Percentiles rank a stretch among this genome's conserved stretches.
Evolutionary conservation across 2,888 invertebrate species (phyloP).

Genomic region (Oeneis ivallda): DNA sequence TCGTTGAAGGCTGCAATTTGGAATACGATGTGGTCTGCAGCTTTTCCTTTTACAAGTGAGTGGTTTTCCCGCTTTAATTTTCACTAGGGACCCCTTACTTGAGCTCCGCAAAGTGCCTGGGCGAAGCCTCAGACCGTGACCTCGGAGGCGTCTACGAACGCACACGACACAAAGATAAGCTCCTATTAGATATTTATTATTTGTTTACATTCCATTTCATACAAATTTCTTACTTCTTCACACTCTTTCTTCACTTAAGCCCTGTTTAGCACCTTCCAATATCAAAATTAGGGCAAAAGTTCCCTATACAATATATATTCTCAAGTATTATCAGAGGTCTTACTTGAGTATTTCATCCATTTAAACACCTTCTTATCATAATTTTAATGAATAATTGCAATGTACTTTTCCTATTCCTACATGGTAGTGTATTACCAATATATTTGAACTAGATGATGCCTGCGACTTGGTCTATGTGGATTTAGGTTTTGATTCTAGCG

Average conservation of each 20-base stretch:
- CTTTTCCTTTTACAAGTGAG: conserved; percentile 80
- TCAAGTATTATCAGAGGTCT: too few relatives aligned
- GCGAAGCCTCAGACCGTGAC: conserved; percentile 37
- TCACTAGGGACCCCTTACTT: conserved; percentile 21
- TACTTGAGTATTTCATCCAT: neutral
- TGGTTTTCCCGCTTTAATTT: conserved; percentile 49
- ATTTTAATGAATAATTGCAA: neutral
- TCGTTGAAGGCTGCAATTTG: conserved; percentile 76
- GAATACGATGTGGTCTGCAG: conserved; percentile 79
- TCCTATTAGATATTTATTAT: conserved; percentile 17
- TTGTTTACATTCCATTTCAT: conserved; percentile 33
- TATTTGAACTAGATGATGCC: too few relatives aligned
- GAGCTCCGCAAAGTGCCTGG: neutral
- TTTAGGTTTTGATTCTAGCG: too few relatives aligned
- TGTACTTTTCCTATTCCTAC: neutral
- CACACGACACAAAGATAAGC: conserved; percentile 27
- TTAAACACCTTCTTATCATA: neutral
- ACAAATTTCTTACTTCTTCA: too few relatives aligned
- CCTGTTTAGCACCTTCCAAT: neutral
- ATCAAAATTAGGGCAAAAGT: neutral
- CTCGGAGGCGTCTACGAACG: conserved; percentile 38
- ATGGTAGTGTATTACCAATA: neutral
- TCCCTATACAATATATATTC: neutral
- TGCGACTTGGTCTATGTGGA: too few relatives aligned
- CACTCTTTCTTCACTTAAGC: neutral